Evolutionary conservation across 2,113 vertebrate genomes (phyloP).

Genomic region (Lethenteron camtschaticum): DNA sequence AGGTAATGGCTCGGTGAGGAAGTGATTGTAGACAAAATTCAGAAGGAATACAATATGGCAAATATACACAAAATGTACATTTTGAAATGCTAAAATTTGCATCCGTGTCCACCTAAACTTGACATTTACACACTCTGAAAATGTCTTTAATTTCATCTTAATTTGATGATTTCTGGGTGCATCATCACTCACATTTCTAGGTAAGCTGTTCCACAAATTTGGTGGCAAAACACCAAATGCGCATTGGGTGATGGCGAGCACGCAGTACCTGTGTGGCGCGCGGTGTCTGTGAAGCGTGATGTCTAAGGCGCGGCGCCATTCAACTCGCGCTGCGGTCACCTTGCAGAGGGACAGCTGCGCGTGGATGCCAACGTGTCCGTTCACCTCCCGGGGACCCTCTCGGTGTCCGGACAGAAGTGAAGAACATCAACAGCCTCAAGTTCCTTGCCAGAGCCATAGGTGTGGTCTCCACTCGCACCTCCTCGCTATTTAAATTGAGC

Average conservation of each 20-base stretch:
- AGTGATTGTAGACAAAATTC: too few species aligned
- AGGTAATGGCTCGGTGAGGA: too few species aligned
- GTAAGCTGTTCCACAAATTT: conserved; percentile 5
- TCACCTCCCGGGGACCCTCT: conserved; percentile 49
- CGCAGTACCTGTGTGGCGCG: not conserved
- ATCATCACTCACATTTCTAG: conserved; percentile 7
- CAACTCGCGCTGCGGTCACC: conserved; percentile 4
- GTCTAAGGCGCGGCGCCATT: not conserved
- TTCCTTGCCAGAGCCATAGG: conserved; percentile 71
- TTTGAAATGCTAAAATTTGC: too few species aligned
- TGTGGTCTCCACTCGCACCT: conserved; percentile 17
- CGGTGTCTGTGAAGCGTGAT: not conserved
- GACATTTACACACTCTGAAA: too few species aligned
- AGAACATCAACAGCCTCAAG: conserved; percentile 82
- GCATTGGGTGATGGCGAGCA: not conserved
- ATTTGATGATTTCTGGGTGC: too few species aligned
- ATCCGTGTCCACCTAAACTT: too few species aligned
- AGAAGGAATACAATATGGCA: too few species aligned
- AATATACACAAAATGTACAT: too few species aligned
- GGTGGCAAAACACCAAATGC: conserved; percentile 10
- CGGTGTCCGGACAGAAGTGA: conserved; percentile 71
- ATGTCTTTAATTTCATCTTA: too few species aligned
- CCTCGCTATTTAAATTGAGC: too few species aligned
- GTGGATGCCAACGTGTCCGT: conserved; percentile 92
- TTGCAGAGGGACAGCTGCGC: conserved; percentile 66